Percentiles rank a stretch among this genome's conserved stretches.
These are phyloP conservation scores for Indicator maculatus DNA, from an alignment of 2,113 vertebrate genomes.

Conservation along the genomic window DNA sequence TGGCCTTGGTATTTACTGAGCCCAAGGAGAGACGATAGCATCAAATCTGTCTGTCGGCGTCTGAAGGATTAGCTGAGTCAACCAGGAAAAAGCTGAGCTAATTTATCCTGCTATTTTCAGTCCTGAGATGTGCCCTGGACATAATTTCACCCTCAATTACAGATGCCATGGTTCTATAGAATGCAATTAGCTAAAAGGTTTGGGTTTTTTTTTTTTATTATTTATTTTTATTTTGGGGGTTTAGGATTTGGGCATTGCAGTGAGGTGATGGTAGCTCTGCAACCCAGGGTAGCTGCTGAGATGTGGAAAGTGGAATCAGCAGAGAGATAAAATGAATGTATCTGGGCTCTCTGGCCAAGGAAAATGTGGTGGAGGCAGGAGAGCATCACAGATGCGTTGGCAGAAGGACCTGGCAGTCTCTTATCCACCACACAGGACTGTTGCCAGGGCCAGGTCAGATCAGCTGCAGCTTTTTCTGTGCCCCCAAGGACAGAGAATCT, in stretches of 20 bases:
- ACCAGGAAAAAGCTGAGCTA: slow-evolving; percentile 40
- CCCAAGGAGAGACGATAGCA: slow-evolving; percentile 35
- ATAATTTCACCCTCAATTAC: slow-evolving; percentile 44
- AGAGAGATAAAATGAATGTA: background rate
- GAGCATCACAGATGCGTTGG: background rate
- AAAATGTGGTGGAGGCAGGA: background rate
- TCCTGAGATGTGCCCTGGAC: background rate
- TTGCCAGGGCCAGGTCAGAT: background rate
- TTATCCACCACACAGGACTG: background rate
- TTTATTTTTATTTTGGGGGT: background rate
- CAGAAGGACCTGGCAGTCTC: background rate
- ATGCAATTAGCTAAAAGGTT: background rate
- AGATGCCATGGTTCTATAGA: background rate
- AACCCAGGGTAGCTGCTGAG: background rate
- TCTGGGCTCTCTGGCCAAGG: background rate
- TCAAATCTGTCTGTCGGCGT: slow-evolving; percentile 11
- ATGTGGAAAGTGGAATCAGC: background rate
- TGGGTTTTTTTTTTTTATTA: background rate
- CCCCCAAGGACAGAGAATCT: background rate
- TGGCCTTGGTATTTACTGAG: slow-evolving; percentile 18
- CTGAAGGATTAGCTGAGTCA: slow-evolving; percentile 61
- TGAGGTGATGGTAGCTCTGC: background rate
- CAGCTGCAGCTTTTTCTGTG: background rate
- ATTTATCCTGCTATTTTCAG: slow-evolving; percentile 29
- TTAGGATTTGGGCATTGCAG: background rate